Evolutionary conservation across 92 coral and sea anemone genomes (phyloP).

Genomic region (Muricea muricata): DNA sequence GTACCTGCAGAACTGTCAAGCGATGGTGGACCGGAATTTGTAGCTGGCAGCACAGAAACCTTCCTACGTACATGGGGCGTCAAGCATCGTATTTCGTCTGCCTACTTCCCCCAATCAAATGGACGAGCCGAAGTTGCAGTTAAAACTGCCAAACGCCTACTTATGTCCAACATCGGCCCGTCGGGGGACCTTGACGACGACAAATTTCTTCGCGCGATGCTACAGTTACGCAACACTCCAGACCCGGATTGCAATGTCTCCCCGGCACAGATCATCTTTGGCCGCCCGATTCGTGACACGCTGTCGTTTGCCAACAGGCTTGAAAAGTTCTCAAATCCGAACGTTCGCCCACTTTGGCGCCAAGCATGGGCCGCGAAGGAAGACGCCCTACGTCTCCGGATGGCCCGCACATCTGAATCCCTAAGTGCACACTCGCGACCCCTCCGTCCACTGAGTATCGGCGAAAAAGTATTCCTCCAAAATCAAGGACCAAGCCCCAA

Average conservation of each 20-base stretch:
- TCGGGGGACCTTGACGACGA: conserved; percentile 63
- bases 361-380: no score
- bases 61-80: conserved; percentile 67
- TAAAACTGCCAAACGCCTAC: conserved; percentile 63
- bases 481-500: no score
- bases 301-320: no score
- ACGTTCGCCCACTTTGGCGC: no score
- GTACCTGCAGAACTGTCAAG: conserved; percentile 73
- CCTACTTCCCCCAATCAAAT: conserved; percentile 65
- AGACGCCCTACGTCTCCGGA: no score
- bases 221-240: conserved; percentile 60
- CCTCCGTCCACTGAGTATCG: no score
- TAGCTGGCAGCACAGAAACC: conserved; percentile 54
- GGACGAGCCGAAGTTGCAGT: conserved; percentile 71
- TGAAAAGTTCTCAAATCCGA: no score
- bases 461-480: no score
- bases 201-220: conserved; percentile 44
- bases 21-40: conserved; percentile 73
- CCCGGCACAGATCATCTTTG: no score
- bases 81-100: conserved; percentile 65
- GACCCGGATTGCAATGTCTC: conserved; percentile 69
- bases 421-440: no score
- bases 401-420: no score
- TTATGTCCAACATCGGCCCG: conserved; percentile 65
- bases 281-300: conserved; percentile 4